Percentiles rank a stretch among this genome's conserved stretches.
Evolutionary conservation across 2,888 invertebrate species (phyloP).

Genomic region (Ormyrus thymus): DNA sequence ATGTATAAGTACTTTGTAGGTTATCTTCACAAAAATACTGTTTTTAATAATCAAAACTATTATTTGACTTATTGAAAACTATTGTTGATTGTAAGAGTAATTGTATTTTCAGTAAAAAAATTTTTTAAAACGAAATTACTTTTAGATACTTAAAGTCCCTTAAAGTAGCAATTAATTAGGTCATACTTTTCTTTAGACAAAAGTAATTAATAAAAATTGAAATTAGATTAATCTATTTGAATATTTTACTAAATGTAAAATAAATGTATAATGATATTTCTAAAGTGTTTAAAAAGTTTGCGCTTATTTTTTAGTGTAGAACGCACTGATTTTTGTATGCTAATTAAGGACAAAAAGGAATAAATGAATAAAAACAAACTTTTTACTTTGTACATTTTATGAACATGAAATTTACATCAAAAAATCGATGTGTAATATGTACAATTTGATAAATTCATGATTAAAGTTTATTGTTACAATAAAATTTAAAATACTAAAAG

Average conservation of each 20-base stretch:
- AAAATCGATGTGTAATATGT: constrained; percentile 48
- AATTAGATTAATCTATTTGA: too few relatives aligned
- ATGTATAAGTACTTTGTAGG: constrained; percentile 18
- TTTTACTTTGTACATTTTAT: constrained; percentile 55
- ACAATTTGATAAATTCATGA: constrained; percentile 52
- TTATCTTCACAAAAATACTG: neutral
- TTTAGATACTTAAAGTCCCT: neutral
- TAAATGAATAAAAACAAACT: constrained; percentile 27
- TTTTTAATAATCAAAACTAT: constrained; percentile 23
- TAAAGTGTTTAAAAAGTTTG: too few relatives aligned
- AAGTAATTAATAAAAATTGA: too few relatives aligned
- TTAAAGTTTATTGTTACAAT: constrained; percentile 55
- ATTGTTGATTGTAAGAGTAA: constrained; percentile 19
- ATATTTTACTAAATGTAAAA: neutral
- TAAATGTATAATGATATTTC: neutral
- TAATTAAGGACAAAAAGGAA: neutral
- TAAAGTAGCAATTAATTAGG: neutral
- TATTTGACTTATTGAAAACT: constrained; percentile 19
- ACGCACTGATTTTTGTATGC: neutral
- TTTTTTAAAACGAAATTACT: constrained; percentile 12
- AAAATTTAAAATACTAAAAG: constrained; percentile 61
- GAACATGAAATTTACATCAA: constrained; percentile 53
- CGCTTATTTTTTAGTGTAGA: constrained; percentile 1
- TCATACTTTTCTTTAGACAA: too few relatives aligned
- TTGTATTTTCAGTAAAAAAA: constrained; percentile 46